phyloP scores from a whole-genome alignment of 1,140 invertebrate species.

The Mercenaria mercenaria region DNA sequence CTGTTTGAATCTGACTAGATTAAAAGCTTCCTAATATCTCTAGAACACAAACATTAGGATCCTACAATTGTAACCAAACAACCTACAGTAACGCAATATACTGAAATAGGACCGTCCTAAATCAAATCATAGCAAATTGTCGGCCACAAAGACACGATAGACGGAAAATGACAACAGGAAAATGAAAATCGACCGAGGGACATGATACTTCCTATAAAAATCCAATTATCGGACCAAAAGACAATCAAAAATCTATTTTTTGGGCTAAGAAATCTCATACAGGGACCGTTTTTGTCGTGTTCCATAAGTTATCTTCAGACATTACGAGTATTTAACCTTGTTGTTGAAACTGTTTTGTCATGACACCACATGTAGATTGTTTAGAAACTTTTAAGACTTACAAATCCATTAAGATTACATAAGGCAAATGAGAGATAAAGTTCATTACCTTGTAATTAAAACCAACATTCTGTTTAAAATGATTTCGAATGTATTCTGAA shows the following conservation, averaged over 20 bases:
- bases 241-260: conserved; percentile 32
- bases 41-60: neutral
- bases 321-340: neutral
- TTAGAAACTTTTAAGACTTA: too few relatives aligned
- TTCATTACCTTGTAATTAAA: too few relatives aligned
- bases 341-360: too few relatives aligned
- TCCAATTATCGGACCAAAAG: conserved; percentile 33
- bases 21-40: neutral
- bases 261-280: neutral
- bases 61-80: neutral
- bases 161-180: neutral
- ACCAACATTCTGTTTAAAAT: too few relatives aligned
- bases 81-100: neutral
- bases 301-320: neutral
- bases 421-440: too few relatives aligned
- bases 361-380: too few relatives aligned
- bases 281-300: neutral
- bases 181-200: conserved; percentile 26
- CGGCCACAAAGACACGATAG: neutral
- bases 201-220: conserved; percentile 29
- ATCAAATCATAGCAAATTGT: conserved; percentile 22
- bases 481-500: too few relatives aligned
- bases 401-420: too few relatives aligned
- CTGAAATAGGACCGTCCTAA: neutral
- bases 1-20: too few relatives aligned